Percentiles rank a stretch among this genome's conserved stretches.
Conservation (phyloP, 2,888 invertebrate genomes). For the Nipponacmea schrenckii region DNA sequence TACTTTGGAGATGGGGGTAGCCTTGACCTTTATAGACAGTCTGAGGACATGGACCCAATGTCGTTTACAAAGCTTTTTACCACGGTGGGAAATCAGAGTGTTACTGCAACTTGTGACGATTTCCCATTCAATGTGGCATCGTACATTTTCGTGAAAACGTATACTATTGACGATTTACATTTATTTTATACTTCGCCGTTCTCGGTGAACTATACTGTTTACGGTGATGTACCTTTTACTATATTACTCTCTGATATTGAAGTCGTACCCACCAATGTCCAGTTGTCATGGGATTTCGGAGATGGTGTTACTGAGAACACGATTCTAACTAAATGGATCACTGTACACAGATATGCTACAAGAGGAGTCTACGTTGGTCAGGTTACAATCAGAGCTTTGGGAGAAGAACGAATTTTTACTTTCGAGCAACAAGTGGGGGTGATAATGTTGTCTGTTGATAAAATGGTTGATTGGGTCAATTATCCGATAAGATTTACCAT, state of each 20-base stretch:
- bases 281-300: slow-evolving; percentile 13
- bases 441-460: slow-evolving; percentile 7
- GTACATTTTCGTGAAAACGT: neutral
- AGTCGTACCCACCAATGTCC: neutral
- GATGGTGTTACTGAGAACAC: neutral
- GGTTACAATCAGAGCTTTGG: neutral
- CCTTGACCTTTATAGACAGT: too few relatives aligned
- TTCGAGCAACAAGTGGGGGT: slow-evolving; percentile 8
- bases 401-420: neutral
- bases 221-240: slow-evolving; percentile 7
- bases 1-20: too few relatives aligned
- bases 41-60: too few relatives aligned
- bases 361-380: slow-evolving; percentile 11
- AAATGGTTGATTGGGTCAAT: neutral
- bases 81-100: too few relatives aligned
- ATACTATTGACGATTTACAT: slow-evolving; percentile 3
- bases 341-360: neutral
- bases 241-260: neutral
- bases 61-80: too few relatives aligned
- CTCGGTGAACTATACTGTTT: neutral
- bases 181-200: neutral
- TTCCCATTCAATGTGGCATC: too few relatives aligned
- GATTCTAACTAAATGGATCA: neutral
- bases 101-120: too few relatives aligned
- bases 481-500: too few relatives aligned